Conservation (phyloP, 2,888 invertebrate genomes). For the Drosophila hawaiiensis region DNA sequence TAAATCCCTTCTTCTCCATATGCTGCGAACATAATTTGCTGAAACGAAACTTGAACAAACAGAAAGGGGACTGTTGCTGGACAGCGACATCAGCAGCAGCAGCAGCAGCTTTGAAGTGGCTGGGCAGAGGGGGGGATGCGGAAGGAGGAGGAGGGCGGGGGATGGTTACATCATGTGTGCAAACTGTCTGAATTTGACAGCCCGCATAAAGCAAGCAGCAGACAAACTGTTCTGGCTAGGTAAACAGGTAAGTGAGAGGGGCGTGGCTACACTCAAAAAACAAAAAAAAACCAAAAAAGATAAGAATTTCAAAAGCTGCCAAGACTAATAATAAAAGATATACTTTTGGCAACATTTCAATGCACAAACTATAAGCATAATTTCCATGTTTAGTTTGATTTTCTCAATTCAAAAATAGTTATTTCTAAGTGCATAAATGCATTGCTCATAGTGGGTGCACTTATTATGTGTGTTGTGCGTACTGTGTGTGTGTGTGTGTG, state of each 20-base stretch:
- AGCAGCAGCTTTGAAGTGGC: slow-evolving; percentile 11
- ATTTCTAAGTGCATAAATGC: slow-evolving; percentile 22
- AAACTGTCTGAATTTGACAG: slow-evolving; percentile 81
- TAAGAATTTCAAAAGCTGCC: background rate
- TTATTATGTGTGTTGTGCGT: slow-evolving; percentile 4
- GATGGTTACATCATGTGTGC: slow-evolving; percentile 64
- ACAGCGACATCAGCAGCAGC: slow-evolving; percentile 19
- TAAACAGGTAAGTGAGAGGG: slow-evolving; percentile 36
- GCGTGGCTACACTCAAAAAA: background rate
- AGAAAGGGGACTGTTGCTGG: slow-evolving; percentile 40
- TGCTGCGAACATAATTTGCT: slow-evolving; percentile 74
- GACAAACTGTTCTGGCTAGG: slow-evolving; percentile 50
- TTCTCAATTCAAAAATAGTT: background rate
- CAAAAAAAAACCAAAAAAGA: background rate
- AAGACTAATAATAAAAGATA: background rate
- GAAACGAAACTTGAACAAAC: slow-evolving; percentile 78
- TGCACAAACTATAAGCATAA: background rate
- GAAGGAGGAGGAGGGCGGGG: background rate
- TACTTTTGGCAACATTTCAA: background rate
- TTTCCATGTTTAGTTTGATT: background rate
- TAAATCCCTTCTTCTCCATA: slow-evolving; percentile 65
- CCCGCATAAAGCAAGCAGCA: slow-evolving; percentile 78
- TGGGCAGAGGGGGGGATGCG: background rate
- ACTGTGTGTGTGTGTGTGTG: background rate
- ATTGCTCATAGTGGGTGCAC: slow-evolving; percentile 9